Conservation (phyloP, 2,113 vertebrate species). For the Thermophis baileyi region DNA sequence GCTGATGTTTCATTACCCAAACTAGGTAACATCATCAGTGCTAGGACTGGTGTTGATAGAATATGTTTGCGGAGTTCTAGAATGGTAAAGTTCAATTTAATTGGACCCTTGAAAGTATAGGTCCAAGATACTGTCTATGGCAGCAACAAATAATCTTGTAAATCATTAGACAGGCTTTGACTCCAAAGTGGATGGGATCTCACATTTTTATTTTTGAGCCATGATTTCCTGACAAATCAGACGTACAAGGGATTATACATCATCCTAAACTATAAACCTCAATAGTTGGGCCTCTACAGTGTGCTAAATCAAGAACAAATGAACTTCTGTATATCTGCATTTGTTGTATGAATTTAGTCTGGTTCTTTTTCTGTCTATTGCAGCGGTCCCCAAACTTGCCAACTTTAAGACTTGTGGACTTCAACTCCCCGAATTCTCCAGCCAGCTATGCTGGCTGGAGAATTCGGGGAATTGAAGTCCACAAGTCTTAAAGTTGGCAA, state of each 20-base stretch:
- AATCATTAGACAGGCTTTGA: background rate
- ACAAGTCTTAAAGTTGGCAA: too few species aligned
- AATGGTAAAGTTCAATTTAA: background rate
- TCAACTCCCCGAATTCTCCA: too few species aligned
- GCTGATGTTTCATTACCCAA: background rate
- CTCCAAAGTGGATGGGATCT: background rate
- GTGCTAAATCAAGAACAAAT: background rate
- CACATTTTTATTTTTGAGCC: background rate
- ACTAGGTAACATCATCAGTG: background rate
- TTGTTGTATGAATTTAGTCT: background rate
- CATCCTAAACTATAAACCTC: background rate
- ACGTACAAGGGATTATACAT: background rate
- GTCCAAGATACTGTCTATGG: background rate
- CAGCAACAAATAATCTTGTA: background rate
- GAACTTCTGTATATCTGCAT: background rate
- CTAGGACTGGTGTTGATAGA: background rate
- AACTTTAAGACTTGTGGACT: too few species aligned
- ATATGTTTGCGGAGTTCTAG: background rate
- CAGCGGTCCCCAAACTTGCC: too few species aligned
- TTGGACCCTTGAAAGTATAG: background rate
- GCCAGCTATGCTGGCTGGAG: too few species aligned
- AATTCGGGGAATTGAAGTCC: too few species aligned
- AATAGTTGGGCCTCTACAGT: background rate
- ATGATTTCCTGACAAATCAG: background rate
- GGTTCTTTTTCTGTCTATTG: background rate